phyloP scores from a whole-genome alignment of 2,797 vertebrate species.

The Novumbra hubbsi region DNA sequence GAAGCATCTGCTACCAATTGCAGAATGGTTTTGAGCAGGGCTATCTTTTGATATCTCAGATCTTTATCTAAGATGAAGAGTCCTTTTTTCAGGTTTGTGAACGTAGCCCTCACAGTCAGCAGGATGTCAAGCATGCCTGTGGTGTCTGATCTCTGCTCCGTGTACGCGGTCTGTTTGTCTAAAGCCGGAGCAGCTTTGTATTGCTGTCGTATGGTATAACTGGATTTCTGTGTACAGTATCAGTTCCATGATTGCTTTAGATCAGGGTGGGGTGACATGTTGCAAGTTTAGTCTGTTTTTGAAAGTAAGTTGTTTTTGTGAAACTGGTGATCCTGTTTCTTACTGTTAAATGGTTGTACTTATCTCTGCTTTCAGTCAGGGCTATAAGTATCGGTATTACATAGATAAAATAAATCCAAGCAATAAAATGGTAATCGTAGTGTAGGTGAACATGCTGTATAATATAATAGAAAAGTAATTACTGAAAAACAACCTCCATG shows the following conservation, averaged over 20 bases:
- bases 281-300: constrained; percentile 62
- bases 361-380: constrained; percentile 1
- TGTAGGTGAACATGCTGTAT: constrained; percentile 42
- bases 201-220: constrained; percentile 63
- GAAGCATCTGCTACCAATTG: background rate
- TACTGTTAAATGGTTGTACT: background rate
- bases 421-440: background rate
- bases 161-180: constrained; percentile 68
- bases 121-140: constrained; percentile 71
- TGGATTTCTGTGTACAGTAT: constrained; percentile 46
- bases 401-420: background rate
- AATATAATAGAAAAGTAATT: constrained; percentile 44
- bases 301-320: constrained; percentile 47
- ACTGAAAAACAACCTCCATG: constrained; percentile 24
- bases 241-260: constrained; percentile 73
- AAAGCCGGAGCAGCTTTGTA: constrained; percentile 66
- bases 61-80: background rate
- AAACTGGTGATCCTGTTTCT: constrained; percentile 60
- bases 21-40: background rate
- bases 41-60: background rate
- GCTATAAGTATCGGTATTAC: background rate
- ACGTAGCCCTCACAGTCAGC: constrained; percentile 41
- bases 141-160: constrained; percentile 69
- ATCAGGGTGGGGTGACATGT: constrained; percentile 68
- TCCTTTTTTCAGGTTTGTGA: background rate